Percentiles rank a stretch among this genome's conserved stretches.
phyloP scores from a whole-genome alignment of 92 coral and sea anemone genomes.

The Palythoa grandiflora region DNA sequence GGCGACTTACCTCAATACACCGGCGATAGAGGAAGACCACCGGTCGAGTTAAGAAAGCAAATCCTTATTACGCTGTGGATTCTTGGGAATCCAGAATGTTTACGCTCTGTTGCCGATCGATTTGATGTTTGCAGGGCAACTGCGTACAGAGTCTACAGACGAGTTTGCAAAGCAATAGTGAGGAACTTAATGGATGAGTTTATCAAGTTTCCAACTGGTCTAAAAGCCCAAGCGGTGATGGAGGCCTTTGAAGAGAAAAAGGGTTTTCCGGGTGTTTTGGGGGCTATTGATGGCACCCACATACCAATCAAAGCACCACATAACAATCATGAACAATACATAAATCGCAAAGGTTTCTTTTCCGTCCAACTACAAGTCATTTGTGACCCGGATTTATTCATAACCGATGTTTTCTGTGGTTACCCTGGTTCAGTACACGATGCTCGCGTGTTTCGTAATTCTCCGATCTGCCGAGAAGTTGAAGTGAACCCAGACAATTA shows the following conservation, averaged over 20 bases:
- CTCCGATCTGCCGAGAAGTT: conserved; percentile 52
- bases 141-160: conserved; percentile 57
- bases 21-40: conserved; percentile 55
- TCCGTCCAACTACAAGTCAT: conserved; percentile 61
- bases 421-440: conserved; percentile 72
- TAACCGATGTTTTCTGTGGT: conserved; percentile 68
- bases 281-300: conserved; percentile 53
- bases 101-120: conserved; percentile 71
- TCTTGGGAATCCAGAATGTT: conserved; percentile 66
- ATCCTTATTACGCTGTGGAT: conserved; percentile 61
- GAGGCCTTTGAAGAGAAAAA: conserved; percentile 56
- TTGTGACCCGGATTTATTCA: conserved; percentile 51
- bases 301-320: conserved; percentile 61
- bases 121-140: conserved; percentile 57
- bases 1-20: conserved; percentile 53
- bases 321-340: conserved; percentile 57
- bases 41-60: conserved; percentile 61
- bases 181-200: conserved; percentile 52
- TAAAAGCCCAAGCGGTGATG: conserved; percentile 31
- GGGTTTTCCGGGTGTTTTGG: conserved; percentile 67
- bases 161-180: conserved; percentile 62
- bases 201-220: conserved; percentile 66
- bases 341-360: conserved; percentile 60
- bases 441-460: conserved; percentile 56
- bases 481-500: conserved; percentile 21